Evolutionary conservation across 2,113 vertebrate genomes (phyloP).

Genomic region (Castor canadensis): DNA sequence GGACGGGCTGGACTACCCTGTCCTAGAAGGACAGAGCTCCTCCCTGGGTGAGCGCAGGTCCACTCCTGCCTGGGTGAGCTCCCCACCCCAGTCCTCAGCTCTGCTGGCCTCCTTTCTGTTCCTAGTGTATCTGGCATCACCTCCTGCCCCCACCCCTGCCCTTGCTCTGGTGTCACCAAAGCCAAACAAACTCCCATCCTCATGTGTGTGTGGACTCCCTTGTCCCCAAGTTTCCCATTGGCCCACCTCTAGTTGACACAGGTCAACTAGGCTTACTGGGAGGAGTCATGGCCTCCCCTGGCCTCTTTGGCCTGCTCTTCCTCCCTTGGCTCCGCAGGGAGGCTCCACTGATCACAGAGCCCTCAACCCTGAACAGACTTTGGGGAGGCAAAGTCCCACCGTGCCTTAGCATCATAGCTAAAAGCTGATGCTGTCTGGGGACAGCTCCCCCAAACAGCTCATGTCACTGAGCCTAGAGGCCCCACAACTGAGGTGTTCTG

Average conservation of each 20-base stretch:
- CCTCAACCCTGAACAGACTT: no score
- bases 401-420: no score
- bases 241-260: neutral
- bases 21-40: neutral
- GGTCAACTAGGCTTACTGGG: no score
- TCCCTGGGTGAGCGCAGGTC: neutral
- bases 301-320: neutral
- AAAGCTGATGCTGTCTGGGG: no score
- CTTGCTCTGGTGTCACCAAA: neutral
- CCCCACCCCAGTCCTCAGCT: neutral
- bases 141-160: fast-evolving
- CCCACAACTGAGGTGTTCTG: no score
- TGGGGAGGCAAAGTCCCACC: neutral
- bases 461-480: neutral
- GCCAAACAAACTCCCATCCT: neutral
- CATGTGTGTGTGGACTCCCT: neutral
- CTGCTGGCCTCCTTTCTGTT: neutral
- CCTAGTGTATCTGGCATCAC: neutral
- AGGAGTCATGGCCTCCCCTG: neutral
- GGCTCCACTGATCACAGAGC: fast-evolving
- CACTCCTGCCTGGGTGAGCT: fast-evolving
- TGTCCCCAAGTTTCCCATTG: no score
- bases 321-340: neutral
- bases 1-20: fast-evolving
- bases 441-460: neutral